Evolutionary conservation across 2,113 vertebrate species (phyloP).

Genomic region (Centropus bengalensis): DNA sequence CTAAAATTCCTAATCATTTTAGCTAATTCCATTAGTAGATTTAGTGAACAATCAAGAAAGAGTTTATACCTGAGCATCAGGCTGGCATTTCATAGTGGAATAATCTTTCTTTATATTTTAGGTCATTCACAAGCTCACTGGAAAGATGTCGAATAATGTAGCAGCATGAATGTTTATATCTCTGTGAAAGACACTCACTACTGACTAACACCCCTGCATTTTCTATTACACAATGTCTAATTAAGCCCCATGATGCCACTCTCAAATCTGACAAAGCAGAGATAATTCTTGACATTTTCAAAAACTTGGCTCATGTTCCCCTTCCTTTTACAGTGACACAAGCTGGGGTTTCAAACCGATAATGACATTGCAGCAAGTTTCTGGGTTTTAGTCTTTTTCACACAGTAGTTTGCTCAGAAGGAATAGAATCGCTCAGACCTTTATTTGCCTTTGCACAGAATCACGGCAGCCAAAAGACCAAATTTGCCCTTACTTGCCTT

Average conservation of each 20-base stretch:
- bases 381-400: slow-evolving; percentile 46
- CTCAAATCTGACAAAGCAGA: slow-evolving; percentile 70
- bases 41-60: neutral
- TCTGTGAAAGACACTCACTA: slow-evolving; percentile 69
- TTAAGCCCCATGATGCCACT: slow-evolving; percentile 74
- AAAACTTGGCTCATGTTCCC: slow-evolving; percentile 69
- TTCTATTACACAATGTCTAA: slow-evolving; percentile 73
- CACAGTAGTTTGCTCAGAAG: slow-evolving; percentile 43
- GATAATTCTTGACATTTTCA: slow-evolving; percentile 75
- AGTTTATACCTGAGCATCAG: neutral
- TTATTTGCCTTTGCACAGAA: slow-evolving; percentile 55
- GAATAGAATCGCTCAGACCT: slow-evolving; percentile 30
- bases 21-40: neutral
- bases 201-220: slow-evolving; percentile 70
- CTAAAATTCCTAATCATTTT: neutral
- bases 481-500: slow-evolving; percentile 47
- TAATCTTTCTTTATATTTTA: slow-evolving; percentile 67
- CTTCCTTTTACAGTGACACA: slow-evolving; percentile 62
- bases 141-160: slow-evolving; percentile 50
- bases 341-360: slow-evolving; percentile 55
- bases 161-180: slow-evolving; percentile 71
- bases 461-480: slow-evolving; percentile 1
- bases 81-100: slow-evolving; percentile 51
- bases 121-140: slow-evolving; percentile 54
- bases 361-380: slow-evolving; percentile 54